Base-by-base conservation (phyloP, 2,888 invertebrate species). In the Drosophila dives region DNA sequence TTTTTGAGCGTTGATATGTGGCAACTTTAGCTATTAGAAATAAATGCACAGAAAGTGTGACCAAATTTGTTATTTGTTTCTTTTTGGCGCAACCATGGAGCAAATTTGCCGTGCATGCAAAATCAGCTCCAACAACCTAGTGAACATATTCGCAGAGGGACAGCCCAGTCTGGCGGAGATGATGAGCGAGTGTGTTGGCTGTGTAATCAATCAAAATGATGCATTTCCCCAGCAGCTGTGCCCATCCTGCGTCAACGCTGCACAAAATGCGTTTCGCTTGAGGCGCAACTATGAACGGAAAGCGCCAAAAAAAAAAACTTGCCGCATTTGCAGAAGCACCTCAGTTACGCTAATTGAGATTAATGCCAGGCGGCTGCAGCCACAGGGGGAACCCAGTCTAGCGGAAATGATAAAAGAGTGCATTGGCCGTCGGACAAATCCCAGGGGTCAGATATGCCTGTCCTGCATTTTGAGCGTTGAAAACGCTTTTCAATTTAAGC, bases 401-500 rank as follows among this genome's bases (percentile, higher is more conserved):
- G 26, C 64, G 2, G 64, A 71, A 34, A 77, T 77, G 80, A 34
- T 80, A 0, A 75, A 61, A n/a, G 65, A 66, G n/a, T 38, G 50
- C 29, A 36, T 71, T 29, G 42, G 42, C 33, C 66, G 33, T 26
- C 53, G 42, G 17, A 61, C 64, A 2, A 50, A 64, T 11, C 49
- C 26, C 34, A 34, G 36, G 68, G 40, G 75, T 15, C 61, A 75
- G 32, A 70, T 81, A 8, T 84, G 81, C 11, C 51, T 54, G 12
- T 10, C 50, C 7, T 84, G 81, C 29, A 49, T 78, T 11, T 36
- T 61, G 12, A 75, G 51, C 6, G 55, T 78, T 1, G 40, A 72
- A 38, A 77, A 56, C 61, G 81, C 81, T 2, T 74, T 55, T 17
- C 34, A 53, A 20, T 79, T 81, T 4, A 81, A 74, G 55, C 26